These are phyloP conservation scores for Schizopygopsis malacanthus DNA, from an alignment of 2,797 vertebrate genomes.

Conservation along the genomic window DNA sequence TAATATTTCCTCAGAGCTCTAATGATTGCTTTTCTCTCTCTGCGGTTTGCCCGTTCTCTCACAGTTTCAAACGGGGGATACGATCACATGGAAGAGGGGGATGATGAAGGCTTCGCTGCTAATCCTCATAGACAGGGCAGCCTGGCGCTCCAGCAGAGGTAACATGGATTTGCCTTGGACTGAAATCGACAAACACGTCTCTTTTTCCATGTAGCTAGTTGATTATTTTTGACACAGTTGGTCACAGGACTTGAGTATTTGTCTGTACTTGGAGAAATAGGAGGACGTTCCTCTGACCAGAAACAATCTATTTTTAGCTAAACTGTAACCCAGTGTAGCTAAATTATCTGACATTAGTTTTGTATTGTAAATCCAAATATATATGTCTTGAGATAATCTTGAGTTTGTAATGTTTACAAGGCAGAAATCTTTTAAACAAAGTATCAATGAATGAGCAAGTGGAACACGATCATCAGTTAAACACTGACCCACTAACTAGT, in stretches of 20 bases:
- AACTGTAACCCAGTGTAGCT: not conserved
- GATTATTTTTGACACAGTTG: slow-evolving; percentile 4
- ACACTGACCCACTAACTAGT: not conserved
- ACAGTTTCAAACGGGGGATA: slow-evolving; percentile 74
- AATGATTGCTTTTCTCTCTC: slow-evolving; percentile 54
- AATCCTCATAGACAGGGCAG: slow-evolving; percentile 76
- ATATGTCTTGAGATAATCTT: not conserved
- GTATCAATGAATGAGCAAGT: not conserved
- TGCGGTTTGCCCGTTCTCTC: slow-evolving; percentile 37
- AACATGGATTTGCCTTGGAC: slow-evolving; percentile 17
- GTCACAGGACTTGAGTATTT: not conserved
- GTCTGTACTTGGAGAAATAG: not conserved
- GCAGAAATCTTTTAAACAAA: not conserved
- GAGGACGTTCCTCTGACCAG: not conserved
- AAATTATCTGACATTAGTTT: not conserved
- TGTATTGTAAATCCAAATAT: not conserved
- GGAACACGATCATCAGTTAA: too few species aligned
- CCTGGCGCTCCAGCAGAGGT: slow-evolving; percentile 62
- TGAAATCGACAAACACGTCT: not conserved
- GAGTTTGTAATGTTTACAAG: not conserved
- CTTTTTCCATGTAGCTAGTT: not conserved
- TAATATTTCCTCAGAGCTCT: slow-evolving; percentile 54
- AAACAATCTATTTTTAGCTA: not conserved
- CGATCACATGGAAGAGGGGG: slow-evolving; percentile 73
- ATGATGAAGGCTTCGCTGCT: slow-evolving; percentile 77